Base-by-base conservation (phyloP, 2,113 vertebrate species). In the Thermophis baileyi region DNA sequence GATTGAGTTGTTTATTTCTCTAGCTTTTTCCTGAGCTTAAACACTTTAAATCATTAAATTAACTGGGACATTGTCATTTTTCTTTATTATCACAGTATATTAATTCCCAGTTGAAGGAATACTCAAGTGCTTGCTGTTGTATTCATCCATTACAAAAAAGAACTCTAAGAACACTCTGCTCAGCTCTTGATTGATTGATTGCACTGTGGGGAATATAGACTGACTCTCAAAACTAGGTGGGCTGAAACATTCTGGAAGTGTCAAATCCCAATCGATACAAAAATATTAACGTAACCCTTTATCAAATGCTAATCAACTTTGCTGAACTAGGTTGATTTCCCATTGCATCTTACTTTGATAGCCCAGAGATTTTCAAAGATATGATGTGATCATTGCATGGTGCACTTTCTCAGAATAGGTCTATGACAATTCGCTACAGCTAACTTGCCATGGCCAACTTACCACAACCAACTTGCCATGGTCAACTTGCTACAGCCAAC, bases 31-130 rank as follows among this genome's bases (percentile, higher is more conserved):
- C 27, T 85, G 22, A 60, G n/a, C n/a, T 86, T 50, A 30, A 22
- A 50, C 30, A 50, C 63, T 92, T 85, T 60, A 24, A 93, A 35
- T 86, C 40, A 93, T 93, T 53, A 93, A 30, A 25, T 81, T 86
- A 54, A 93, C 60, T 93, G 46, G 51, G 22, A 86, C 30, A 47
- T 85, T 47, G 81, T 85, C 27, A 40, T 85, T 47, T 47, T 50
- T 54, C 27, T 47, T 35, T 54, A 63, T 22, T 18, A 55, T 50
- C 25, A 85, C 27, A 25, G 44, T 35, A 89, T 46, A 55, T 16
- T 81, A 60, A 87, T 88, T 92, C n/a, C 50, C 10, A 27, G 6
- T 27, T 92, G 40, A 92, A 89, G 55, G 14, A 92, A 89, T 49
- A 30, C 9, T 85, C 51, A 89, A 92, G 22, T 92, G 12, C 4